A percentile compares a stretch with the other conserved stretches of the same genome.
Evolutionary conservation across 2,113 vertebrate genomes (phyloP).

Genomic region (Dolichallabes microphthalmus): DNA sequence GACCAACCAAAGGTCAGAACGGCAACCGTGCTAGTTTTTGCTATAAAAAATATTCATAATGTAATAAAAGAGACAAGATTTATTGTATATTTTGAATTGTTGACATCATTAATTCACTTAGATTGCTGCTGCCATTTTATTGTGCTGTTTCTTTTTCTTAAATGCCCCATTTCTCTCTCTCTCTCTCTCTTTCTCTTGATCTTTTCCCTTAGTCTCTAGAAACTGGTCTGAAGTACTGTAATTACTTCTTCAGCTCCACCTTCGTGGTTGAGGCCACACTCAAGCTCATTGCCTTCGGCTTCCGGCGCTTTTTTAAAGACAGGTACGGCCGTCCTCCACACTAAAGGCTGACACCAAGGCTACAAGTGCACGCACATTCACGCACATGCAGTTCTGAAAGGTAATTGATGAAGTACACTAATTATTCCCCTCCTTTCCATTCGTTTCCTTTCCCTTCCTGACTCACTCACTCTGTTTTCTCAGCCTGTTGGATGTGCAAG

Average conservation of each 20-base stretch:
- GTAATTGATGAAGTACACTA: slow-evolving; percentile 14
- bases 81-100: background rate
- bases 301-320: slow-evolving; percentile 97
- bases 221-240: slow-evolving; percentile 91
- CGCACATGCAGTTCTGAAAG: background rate
- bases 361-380: background rate
- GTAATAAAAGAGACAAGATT: too few relatives aligned
- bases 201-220: slow-evolving; percentile 82
- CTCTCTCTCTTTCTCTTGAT: background rate
- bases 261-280: slow-evolving; percentile 93
- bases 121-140: background rate
- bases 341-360: background rate
- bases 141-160: background rate
- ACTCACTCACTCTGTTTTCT: background rate
- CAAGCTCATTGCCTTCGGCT: slow-evolving; percentile 92
- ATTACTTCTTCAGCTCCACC: slow-evolving; percentile 97
- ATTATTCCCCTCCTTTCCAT: slow-evolving; percentile 18
- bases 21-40: background rate
- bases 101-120: background rate
- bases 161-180: slow-evolving; percentile 1
- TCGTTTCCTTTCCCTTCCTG: background rate
- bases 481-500: slow-evolving; percentile 12
- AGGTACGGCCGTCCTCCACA: slow-evolving; percentile 69
- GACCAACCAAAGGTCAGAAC: slow-evolving; percentile 88
- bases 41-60: background rate